Base-by-base conservation (phyloP, 2,113 vertebrate genomes). In the Ceuthmochares aereus region DNA sequence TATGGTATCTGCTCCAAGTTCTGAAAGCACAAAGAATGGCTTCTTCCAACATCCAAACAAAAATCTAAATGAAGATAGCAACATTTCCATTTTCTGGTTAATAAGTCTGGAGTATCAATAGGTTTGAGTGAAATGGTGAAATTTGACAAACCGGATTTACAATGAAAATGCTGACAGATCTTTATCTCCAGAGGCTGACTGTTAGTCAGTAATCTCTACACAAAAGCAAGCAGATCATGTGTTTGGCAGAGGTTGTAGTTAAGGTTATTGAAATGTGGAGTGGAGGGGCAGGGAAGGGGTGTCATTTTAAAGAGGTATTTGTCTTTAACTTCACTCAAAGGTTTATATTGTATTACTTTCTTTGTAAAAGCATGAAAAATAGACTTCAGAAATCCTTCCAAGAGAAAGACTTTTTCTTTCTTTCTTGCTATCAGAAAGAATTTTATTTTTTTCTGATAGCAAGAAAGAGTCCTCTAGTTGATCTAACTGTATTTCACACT, bases 81-180 rank as follows among this genome's bases (percentile, higher is more conserved):
- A 37, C 17, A 62, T 42, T 87, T 73, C 14, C 7, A 29, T 63
- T 81, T 87, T 84, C 40, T 45, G 30, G 58, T 20, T 83, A 26
- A 69, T 63, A 14, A 69, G n/a, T 55, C 26, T 77, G 22, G 15
- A 93, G 32, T 54, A 20, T 55, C 9, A 43, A 32, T 22, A 43
- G 2, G 5, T n/a, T 84, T 78, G 78, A 91, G 45, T 86, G 56
- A 75, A 87, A 45, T 55, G 51, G 18, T n/a, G 81, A 84, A 21
- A 66, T 66, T 67, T 94, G 82, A 82, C 89, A 94, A 96, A 91
- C 17, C 29, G 49, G 66, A 74, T 90, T 90, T 90, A 94, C 70
- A 94, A 83, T 52, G 51, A 82, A 95, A 94, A 90, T 18, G 96
- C 91, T 96, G 93, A 96, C 82, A 70, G 84, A 80, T 60, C 52